phyloP scores from a whole-genome alignment of 1,140 invertebrate genomes.

The Drosophila pseudoobscura region DNA sequence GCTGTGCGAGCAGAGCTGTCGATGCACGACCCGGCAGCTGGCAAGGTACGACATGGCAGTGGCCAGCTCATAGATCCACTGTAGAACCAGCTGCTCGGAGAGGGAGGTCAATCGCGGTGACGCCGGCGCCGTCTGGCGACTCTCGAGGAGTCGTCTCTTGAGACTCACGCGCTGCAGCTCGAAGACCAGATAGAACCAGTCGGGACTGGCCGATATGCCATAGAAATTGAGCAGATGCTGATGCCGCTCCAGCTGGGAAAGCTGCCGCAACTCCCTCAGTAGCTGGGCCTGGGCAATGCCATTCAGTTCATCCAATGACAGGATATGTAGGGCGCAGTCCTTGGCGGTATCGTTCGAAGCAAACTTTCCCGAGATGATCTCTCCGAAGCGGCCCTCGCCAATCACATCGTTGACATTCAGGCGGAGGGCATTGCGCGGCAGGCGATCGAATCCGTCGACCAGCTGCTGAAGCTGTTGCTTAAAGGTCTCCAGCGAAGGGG shows the following conservation, averaged over 20 bases:
- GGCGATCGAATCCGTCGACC: constrained; percentile 84
- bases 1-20: constrained; percentile 89
- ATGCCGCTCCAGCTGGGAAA: constrained; percentile 88
- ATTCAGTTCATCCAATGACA: constrained; percentile 85
- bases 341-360: constrained; percentile 37
- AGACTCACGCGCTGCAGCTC: constrained; percentile 87
- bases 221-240: constrained; percentile 89
- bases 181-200: constrained; percentile 88
- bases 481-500: constrained; percentile 86
- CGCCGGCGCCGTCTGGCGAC: constrained; percentile 47
- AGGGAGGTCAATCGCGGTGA: constrained; percentile 85
- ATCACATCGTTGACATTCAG: constrained; percentile 88
- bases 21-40: constrained; percentile 87
- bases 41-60: constrained; percentile 88
- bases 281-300: constrained; percentile 87
- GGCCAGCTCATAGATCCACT: constrained; percentile 85
- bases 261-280: constrained; percentile 89
- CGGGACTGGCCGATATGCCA: constrained; percentile 91
- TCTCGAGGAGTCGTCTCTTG: constrained; percentile 85
- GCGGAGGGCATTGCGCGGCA: constrained; percentile 88
- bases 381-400: constrained; percentile 90
- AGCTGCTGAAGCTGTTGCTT: constrained; percentile 85
- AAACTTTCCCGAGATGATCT: constrained; percentile 88
- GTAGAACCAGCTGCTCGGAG: constrained; percentile 77
- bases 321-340: constrained; percentile 76